These are phyloP conservation scores for Sceliomorpha sp. DNA, from an alignment of 2,888 invertebrate genomes.

Conservation along the genomic window DNA sequence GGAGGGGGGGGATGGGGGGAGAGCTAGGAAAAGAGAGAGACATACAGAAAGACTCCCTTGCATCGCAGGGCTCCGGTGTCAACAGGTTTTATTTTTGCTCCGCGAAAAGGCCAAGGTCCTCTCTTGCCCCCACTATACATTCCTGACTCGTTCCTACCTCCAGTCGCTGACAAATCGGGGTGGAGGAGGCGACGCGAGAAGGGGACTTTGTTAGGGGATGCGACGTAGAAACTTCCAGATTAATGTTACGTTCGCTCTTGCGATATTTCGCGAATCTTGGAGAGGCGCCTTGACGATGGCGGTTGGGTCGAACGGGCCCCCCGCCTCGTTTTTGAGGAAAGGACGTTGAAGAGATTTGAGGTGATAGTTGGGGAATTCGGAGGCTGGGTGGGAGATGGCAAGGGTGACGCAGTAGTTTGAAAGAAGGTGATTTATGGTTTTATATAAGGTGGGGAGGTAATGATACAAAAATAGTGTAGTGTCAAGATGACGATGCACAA, in stretches of 20 bases:
- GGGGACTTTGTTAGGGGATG: slow-evolving; percentile 29
- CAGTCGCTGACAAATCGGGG: slow-evolving; percentile 36
- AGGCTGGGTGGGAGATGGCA: no score
- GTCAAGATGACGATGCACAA: no score
- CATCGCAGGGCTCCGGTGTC: slow-evolving; percentile 73
- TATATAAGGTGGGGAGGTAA: no score
- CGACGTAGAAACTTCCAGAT: slow-evolving; percentile 24
- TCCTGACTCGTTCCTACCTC: slow-evolving; percentile 31
- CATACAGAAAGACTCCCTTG: slow-evolving; percentile 56
- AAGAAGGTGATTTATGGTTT: no score
- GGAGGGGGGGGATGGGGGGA: slow-evolving; percentile 22
- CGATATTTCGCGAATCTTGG: background rate
- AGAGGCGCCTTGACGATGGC: no score
- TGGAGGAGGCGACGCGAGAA: slow-evolving; percentile 38
- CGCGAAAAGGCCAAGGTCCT: slow-evolving; percentile 75
- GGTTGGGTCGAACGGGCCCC: no score
- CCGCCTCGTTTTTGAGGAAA: no score
- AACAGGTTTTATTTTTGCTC: slow-evolving; percentile 76
- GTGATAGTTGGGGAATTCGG: no score
- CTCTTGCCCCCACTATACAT: slow-evolving; percentile 34
- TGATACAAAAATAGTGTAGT: no score
- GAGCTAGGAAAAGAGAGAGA: slow-evolving; percentile 34
- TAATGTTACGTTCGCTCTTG: background rate
- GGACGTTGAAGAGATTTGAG: no score
- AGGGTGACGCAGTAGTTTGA: no score